phyloP scores from a whole-genome alignment of 2,888 invertebrate genomes.

The Mellilla xanthometata region DNA sequence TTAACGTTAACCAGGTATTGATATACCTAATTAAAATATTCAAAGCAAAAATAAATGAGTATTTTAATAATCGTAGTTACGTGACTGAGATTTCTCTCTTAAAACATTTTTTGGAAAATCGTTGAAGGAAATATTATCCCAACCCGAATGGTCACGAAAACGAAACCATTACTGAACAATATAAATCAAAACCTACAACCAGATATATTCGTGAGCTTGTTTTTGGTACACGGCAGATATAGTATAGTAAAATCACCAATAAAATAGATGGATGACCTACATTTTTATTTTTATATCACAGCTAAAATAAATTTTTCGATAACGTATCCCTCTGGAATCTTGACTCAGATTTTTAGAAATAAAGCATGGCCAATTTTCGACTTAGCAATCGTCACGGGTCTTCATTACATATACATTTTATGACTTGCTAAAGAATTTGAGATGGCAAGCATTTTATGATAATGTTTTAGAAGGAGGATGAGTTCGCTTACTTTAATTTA shows the following conservation, averaged over 20 bases:
- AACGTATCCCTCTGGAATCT: conserved; percentile 23
- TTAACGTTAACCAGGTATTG: too few relatives aligned
- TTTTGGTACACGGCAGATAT: conserved; percentile 14
- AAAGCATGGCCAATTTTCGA: too few relatives aligned
- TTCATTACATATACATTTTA: too few relatives aligned
- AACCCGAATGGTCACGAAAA: conserved; percentile 9
- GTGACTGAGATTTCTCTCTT: too few relatives aligned
- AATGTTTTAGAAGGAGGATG: too few relatives aligned
- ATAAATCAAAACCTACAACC: conserved; percentile 17
- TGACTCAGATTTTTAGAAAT: conserved; percentile 2
- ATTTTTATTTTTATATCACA: conserved; percentile 18
- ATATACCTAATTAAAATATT: too few relatives aligned
- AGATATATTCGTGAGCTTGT: conserved; percentile 14
- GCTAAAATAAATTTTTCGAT: conserved; percentile 15
- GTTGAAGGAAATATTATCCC: conserved; percentile 21
- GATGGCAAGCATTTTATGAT: too few relatives aligned
- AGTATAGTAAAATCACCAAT: conserved; percentile 22
- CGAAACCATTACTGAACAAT: conserved; percentile 7
- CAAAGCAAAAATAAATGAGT: too few relatives aligned
- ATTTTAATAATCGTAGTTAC: too few relatives aligned
- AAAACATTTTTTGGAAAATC: conserved; percentile 16
- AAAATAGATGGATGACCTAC: conserved; percentile 22
- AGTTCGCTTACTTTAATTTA: too few relatives aligned
- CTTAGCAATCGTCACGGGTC: too few relatives aligned
- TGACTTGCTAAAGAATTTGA: too few relatives aligned